Conservation (phyloP, 2,888 invertebrate genomes). For the Mamestra brassicae region DNA sequence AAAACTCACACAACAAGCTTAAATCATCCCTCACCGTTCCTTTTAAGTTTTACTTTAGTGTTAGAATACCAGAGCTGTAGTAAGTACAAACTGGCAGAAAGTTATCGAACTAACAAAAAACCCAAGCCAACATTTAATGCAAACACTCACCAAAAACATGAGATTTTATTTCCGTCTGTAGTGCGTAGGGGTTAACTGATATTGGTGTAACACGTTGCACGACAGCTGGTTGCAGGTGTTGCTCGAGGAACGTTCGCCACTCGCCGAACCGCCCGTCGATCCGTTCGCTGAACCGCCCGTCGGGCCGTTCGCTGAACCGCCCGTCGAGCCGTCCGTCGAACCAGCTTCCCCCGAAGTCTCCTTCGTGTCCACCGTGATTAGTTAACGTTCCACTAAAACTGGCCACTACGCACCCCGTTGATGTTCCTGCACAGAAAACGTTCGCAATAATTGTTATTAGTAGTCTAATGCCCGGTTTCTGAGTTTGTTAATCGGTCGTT, state of each 20-base stretch:
- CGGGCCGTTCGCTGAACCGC: not conserved
- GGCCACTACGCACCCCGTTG: constrained; percentile 25
- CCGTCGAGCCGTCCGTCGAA: constrained; percentile 20
- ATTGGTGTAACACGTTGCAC: constrained; percentile 22
- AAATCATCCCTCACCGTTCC: not conserved
- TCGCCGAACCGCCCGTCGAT: constrained; percentile 24
- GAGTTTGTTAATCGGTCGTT: too few species aligned
- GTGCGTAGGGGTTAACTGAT: constrained; percentile 16
- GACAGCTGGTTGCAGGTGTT: not conserved
- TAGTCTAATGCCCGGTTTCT: too few species aligned
- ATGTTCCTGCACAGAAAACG: constrained; percentile 16
- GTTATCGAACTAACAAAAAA: not conserved
- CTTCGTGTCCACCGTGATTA: constrained; percentile 28
- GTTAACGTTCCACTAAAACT: constrained; percentile 4
- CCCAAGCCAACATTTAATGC: not conserved
- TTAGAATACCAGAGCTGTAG: not conserved
- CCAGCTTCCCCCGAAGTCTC: constrained; percentile 7
- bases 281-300: constrained; percentile 15
- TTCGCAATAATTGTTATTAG: not conserved
- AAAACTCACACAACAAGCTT: not conserved
- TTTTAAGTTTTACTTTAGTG: not conserved
- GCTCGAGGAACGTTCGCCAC: constrained; percentile 27
- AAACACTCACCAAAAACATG: constrained; percentile 33
- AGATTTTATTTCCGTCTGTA: not conserved
- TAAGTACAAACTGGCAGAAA: not conserved